phyloP scores from a whole-genome alignment of 2,888 invertebrate species.

The Drosophila macrospina region DNA sequence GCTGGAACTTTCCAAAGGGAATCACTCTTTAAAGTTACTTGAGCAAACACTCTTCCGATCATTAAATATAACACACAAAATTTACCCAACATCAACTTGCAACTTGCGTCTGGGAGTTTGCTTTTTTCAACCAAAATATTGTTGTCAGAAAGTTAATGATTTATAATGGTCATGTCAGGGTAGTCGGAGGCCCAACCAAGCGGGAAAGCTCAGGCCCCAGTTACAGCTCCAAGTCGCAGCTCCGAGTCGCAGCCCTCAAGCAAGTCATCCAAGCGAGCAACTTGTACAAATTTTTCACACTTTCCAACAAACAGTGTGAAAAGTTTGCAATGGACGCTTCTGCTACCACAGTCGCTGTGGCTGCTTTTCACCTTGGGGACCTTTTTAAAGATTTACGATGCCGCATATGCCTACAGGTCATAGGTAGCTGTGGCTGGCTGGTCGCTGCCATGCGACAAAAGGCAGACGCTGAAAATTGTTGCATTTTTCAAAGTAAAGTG shows the following conservation, averaged over 20 bases:
- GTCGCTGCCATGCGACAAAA: constrained; percentile 48
- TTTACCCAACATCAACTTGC: constrained; percentile 46
- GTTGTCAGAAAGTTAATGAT: constrained; percentile 81
- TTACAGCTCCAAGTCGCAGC: not conserved
- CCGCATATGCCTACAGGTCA: constrained; percentile 84
- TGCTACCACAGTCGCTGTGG: constrained; percentile 22
- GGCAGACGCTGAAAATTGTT: constrained; percentile 77
- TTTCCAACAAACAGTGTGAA: constrained; percentile 61
- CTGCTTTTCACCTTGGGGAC: constrained; percentile 76
- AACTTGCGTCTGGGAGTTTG: constrained; percentile 48
- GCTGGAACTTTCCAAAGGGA: no score
- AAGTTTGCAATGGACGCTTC: constrained; percentile 48
- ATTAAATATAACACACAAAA: constrained; percentile 23
- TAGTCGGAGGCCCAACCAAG: constrained; percentile 34
- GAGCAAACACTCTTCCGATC: constrained; percentile 5
- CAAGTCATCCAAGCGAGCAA: constrained; percentile 67
- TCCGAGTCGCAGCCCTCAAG: constrained; percentile 44
- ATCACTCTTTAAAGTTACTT: constrained; percentile 21
- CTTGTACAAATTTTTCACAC: constrained; percentile 82
- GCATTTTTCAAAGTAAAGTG: constrained; percentile 80
- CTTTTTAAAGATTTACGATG: constrained; percentile 84
- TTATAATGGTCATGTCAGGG: constrained; percentile 73
- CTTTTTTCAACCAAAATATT: constrained; percentile 59
- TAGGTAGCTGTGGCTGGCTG: constrained; percentile 54
- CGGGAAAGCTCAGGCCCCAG: constrained; percentile 32